These are phyloP conservation scores for Drosophila rellima DNA, from an alignment of 2,888 invertebrate species.

Conservation along the genomic window DNA sequence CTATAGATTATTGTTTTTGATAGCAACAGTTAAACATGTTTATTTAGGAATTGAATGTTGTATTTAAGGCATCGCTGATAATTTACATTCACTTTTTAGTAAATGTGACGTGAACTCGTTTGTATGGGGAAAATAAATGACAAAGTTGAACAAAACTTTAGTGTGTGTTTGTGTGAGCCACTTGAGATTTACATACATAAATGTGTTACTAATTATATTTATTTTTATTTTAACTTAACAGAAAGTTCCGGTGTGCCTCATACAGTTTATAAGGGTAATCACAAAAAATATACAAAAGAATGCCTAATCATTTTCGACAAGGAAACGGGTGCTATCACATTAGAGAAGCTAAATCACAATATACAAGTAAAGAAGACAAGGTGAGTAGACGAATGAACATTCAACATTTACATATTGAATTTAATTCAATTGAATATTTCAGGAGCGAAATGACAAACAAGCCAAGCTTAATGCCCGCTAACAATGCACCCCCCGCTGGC, in stretches of 20 bases:
- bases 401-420: background rate
- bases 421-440: background rate
- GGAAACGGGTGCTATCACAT: conserved; percentile 95
- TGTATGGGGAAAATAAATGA: conserved; percentile 15
- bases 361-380: conserved; percentile 97
- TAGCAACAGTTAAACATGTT: background rate
- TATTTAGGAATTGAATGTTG: conserved; percentile 15
- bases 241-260: conserved; percentile 96
- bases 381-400: conserved; percentile 85
- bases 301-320: conserved; percentile 97
- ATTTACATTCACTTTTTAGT: conserved; percentile 41
- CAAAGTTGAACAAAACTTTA: conserved; percentile 40
- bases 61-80: conserved; percentile 27
- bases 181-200: too few species aligned
- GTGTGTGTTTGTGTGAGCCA: too few species aligned
- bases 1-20: background rate
- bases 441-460: conserved; percentile 84
- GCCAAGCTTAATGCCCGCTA: conserved; percentile 71
- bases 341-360: conserved; percentile 96
- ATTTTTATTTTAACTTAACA: conserved; percentile 76
- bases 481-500: conserved; percentile 37
- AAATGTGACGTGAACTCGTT: conserved; percentile 41
- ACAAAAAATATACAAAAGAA: conserved; percentile 94
- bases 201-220: background rate
- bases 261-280: conserved; percentile 97